Evolutionary conservation across 2,888 invertebrate species (phyloP), one percentile per base, ranked within the genome.

Genomic region (Dicranocentrus wangi): DNA sequence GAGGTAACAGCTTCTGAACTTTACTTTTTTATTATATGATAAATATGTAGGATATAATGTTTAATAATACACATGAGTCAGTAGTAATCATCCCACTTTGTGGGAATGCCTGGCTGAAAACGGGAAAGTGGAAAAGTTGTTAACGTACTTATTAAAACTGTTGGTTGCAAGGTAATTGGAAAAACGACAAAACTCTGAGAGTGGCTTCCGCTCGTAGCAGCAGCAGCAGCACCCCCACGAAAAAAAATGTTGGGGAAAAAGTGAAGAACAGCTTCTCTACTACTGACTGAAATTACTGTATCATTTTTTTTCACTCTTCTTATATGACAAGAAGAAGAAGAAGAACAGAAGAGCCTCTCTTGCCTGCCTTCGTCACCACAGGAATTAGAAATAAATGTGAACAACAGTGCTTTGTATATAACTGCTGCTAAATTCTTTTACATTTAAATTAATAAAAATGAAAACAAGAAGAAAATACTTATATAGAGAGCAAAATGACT

Each of bases 81-180:
- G 1, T 43, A 61, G 32, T 17, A 65, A 32, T 51, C 17, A 72
- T 61, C 72, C 27, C 71, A 28, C 32, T 39, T 65, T 21, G 55
- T 75, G 73, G 73, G 65, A 68, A 43, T 60, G 61, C 43, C 60
- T 51, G 17, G 3, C n/a, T 32, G 3, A 28, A 77, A 69, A 69
- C 76, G 68, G 76, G 61, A 77, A 77, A 69, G 32, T 15, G 66
- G 68, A 69, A 77, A 69, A 39, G 68, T 63, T 70, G 75, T 21
- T 68, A 69, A 61, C 61, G 61, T 69, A 23, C 69, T 69, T 77
- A 69, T 69, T 69, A 77, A 69, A 68, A 76, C 68, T 76, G 76
- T 68, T 68, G 28, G n/a, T 43, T 21, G 47, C 17, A 21, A 39
- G 53, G 21, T 51, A 77, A 63, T 63, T 70, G 58, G 21, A n/a